phyloP scores from a whole-genome alignment of 2,888 invertebrate species.

The Phasia obesa region DNA sequence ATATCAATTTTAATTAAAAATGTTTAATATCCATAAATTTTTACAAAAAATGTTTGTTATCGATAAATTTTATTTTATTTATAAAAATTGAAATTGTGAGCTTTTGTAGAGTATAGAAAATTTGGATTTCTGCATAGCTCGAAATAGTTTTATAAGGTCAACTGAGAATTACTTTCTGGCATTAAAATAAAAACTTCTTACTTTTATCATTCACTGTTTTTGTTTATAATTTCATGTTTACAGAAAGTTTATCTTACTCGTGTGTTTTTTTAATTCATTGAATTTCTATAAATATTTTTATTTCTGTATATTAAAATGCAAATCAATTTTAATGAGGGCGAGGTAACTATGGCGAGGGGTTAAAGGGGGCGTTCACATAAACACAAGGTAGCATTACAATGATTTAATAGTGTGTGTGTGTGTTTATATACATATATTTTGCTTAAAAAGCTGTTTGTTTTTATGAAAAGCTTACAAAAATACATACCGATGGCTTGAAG shows the following conservation, averaged over 20 bases:
- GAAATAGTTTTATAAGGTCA: too few relatives aligned
- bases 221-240: constrained; percentile 38
- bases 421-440: background rate
- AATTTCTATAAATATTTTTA: constrained; percentile 21
- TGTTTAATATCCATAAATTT: too few relatives aligned
- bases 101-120: background rate
- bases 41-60: too few relatives aligned
- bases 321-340: constrained; percentile 18
- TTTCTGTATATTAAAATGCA: constrained; percentile 49
- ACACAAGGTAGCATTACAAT: constrained; percentile 50
- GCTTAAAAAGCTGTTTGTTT: constrained; percentile 7
- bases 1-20: too few relatives aligned
- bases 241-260: constrained; percentile 40
- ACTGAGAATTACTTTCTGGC: too few relatives aligned
- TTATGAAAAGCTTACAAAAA: background rate
- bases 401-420: constrained; percentile 3
- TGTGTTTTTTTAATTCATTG: constrained; percentile 5
- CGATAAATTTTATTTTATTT: background rate
- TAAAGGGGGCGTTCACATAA: constrained; percentile 23
- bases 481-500: constrained; percentile 93
- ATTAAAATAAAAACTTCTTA: background rate
- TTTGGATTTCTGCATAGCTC: background rate
- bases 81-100: too few relatives aligned
- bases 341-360: constrained; percentile 8
- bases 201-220: constrained; percentile 37